Evolutionary conservation across 2,888 invertebrate species (phyloP), one percentile per base, ranked within the genome.

Genomic region (Mesoligia furuncula): DNA sequence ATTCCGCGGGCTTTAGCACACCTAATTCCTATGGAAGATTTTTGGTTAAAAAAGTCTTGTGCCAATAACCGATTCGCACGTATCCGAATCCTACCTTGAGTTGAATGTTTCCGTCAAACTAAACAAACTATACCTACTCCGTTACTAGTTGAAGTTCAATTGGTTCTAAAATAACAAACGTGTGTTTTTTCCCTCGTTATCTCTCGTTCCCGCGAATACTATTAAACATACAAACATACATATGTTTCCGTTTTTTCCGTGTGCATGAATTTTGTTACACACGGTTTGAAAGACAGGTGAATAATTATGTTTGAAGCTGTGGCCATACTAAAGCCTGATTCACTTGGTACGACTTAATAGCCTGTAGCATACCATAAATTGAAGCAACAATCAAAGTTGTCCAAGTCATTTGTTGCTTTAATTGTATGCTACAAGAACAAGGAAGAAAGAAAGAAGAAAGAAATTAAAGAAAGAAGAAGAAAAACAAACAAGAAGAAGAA

Each of bases 141-240:
- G n/a, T 54, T 54, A 83, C 69, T 70, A 54, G 70, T 64, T 61
- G 27, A 65, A 83, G 57, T 80, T 80, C 70, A 71, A 77, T 80
- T 65, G n/a, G 48, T 65, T 71, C 62, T 45, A 72, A 62, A 83
- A 76, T 72, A 84, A 77, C 74, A 62, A 80, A 76, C 31, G 11
- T 11, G n/a, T 72, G 54, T 72, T 69, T 84, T 80, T 80, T 75
- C 24, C 42, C n/a, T 0, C 57, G n/a, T n/a, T 64, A 48, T 66
- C 24, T 65, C 8, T n/a, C 11, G n/a, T 74, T 83, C 72, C 80
- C 42, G 66, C 72, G 83, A 83, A 84, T 13, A 7, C 36, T 64
- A 57, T 36, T 70, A 27, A n/a, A 73, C 20, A 62, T 54, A 45
- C 13, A 81, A 78, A 78, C 64, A 71, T 31, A 78, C 64, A 71